Conservation (phyloP, 2,888 invertebrate genomes). For the Melipona beecheii region DNA sequence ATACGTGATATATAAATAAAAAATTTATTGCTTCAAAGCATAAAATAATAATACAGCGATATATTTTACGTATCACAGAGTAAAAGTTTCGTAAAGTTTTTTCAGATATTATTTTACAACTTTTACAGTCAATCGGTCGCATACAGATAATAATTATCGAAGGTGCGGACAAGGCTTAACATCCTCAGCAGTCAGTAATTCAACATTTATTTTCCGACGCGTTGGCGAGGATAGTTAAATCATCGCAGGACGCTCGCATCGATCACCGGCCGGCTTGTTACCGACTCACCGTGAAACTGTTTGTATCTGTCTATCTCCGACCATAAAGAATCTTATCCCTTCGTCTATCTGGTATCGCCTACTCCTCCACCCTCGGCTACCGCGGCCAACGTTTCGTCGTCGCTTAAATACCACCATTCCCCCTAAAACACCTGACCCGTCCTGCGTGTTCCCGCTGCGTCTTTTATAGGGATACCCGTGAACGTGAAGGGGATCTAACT, state of each 20-base stretch:
- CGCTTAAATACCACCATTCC: slow-evolving; percentile 45
- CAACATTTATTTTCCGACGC: slow-evolving; percentile 42
- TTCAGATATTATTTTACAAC: too few species aligned
- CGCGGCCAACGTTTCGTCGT: slow-evolving; percentile 19
- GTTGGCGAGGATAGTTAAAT: slow-evolving; percentile 51
- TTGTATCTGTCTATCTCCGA: slow-evolving; percentile 54
- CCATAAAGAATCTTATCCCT: slow-evolving; percentile 60
- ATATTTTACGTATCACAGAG: too few species aligned
- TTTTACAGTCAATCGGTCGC: too few species aligned
- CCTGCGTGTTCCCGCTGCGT: slow-evolving; percentile 15
- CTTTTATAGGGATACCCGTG: background rate
- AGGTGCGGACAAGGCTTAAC: background rate
- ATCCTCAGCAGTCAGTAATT: slow-evolving; percentile 30
- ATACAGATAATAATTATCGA: too few species aligned
- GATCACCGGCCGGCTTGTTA: slow-evolving; percentile 56
- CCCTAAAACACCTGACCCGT: slow-evolving; percentile 35
- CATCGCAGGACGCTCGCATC: slow-evolving; percentile 52
- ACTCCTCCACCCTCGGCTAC: background rate
- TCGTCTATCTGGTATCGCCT: slow-evolving; percentile 48
- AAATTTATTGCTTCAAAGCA: too few species aligned
- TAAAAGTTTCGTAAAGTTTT: too few species aligned
- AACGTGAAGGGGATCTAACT: background rate
- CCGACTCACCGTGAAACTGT: slow-evolving; percentile 59
- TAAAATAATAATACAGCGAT: too few species aligned
- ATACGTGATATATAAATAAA: too few species aligned